These are phyloP conservation scores for Fulmarus glacialis DNA, from an alignment of 2,113 vertebrate genomes.

Conservation along the genomic window DNA sequence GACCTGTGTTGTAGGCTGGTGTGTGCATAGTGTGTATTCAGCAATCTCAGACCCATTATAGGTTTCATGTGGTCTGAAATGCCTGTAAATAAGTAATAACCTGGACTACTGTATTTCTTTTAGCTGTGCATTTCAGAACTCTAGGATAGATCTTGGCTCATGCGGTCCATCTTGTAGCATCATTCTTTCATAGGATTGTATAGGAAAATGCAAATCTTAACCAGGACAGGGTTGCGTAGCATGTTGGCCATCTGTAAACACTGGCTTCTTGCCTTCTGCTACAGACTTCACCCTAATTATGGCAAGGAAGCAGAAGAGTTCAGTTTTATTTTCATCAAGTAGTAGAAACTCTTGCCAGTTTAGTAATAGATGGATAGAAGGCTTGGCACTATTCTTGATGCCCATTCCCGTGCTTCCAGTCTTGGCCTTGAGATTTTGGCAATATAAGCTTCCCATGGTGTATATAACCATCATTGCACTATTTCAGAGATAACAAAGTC, in stretches of 20 bases:
- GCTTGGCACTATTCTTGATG: slow-evolving; percentile 25
- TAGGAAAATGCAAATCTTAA: background rate
- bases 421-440: slow-evolving; percentile 20
- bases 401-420: background rate
- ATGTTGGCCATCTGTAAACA: slow-evolving; percentile 1
- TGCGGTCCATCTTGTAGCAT: background rate
- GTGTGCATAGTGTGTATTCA: background rate
- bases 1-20: background rate
- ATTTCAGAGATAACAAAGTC: background rate
- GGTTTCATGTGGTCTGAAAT: background rate
- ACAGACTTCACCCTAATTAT: slow-evolving; percentile 1
- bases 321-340: slow-evolving; percentile 22
- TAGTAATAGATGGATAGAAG: slow-evolving; percentile 12
- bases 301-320: slow-evolving; percentile 26
- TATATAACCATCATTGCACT: background rate
- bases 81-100: background rate
- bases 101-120: background rate
- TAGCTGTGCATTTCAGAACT: background rate
- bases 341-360: slow-evolving; percentile 42
- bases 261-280: slow-evolving; percentile 40
- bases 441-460: background rate
- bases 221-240: background rate
- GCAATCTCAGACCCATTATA: background rate
- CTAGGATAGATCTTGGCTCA: background rate
- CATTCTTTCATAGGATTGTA: background rate